These are phyloP conservation scores for Trypoxylus dichotomus DNA, from an alignment of 1,140 invertebrate genomes.

Conservation along the genomic window DNA sequence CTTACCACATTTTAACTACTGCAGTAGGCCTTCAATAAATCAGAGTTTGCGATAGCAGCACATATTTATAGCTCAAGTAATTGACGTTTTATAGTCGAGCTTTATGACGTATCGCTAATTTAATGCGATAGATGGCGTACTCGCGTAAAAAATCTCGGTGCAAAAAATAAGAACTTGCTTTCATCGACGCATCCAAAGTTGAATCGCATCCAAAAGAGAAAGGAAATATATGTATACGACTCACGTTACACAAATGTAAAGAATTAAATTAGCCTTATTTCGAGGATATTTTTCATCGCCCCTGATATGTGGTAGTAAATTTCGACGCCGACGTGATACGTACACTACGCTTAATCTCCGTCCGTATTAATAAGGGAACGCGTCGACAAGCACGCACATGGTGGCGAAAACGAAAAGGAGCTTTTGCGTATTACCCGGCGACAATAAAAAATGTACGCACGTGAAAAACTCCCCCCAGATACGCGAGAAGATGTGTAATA, in stretches of 20 bases:
- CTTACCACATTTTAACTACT: too few relatives aligned
- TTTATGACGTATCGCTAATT: background rate
- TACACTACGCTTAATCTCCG: slow-evolving; percentile 1
- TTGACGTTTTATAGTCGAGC: background rate
- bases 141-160: background rate
- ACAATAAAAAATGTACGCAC: slow-evolving; percentile 25
- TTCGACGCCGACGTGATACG: slow-evolving; percentile 13
- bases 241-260: slow-evolving; percentile 9
- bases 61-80: background rate
- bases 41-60: too few relatives aligned
- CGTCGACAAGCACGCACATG: slow-evolving; percentile 12
- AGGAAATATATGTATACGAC: slow-evolving; percentile 1
- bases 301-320: slow-evolving; percentile 21
- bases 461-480: slow-evolving; percentile 10
- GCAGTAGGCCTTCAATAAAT: too few relatives aligned
- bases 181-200: background rate
- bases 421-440: slow-evolving; percentile 1
- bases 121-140: background rate
- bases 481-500: background rate
- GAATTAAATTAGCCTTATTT: slow-evolving; percentile 23
- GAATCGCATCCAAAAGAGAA: background rate
- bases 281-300: slow-evolving; percentile 5
- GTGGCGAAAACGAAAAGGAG: slow-evolving; percentile 10
- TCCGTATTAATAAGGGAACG: slow-evolving; percentile 17
- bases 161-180: background rate